phyloP scores from a whole-genome alignment of 1,140 invertebrate species.

The Lasioglossum albipes region DNA sequence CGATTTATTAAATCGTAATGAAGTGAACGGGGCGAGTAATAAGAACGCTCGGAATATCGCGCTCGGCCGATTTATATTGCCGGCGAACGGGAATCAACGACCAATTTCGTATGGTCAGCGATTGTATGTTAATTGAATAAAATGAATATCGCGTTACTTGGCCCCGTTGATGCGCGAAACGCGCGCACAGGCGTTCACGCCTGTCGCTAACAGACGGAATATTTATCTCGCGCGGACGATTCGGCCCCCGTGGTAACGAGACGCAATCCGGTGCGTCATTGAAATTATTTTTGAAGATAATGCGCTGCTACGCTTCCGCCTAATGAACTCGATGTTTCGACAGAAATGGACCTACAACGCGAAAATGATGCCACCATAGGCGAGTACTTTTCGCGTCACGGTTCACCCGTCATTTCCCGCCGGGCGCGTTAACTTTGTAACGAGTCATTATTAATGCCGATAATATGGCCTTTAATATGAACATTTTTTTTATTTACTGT shows the following conservation, averaged over 20 bases:
- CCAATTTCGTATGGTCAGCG: conserved; percentile 2
- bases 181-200: not conserved
- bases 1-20: conserved; percentile 6
- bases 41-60: not conserved
- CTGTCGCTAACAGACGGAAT: conserved; percentile 22
- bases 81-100: not conserved
- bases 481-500: no score
- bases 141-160: conserved; percentile 33
- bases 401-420: conserved; percentile 3
- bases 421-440: not conserved
- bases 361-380: not conserved
- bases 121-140: conserved; percentile 31
- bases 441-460: not conserved
- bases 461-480: no score
- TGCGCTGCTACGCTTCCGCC: not conserved
- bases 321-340: conserved; percentile 22
- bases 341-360: conserved; percentile 1
- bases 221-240: conserved; percentile 22
- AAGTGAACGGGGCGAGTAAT: not conserved
- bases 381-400: not conserved
- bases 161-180: not conserved
- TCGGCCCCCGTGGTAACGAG: conserved; percentile 4
- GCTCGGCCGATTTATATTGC: not conserved
- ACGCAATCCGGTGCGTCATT: not conserved
- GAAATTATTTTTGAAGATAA: conserved; percentile 38